A percentile compares a stretch with the other conserved stretches of the same genome.
These are phyloP conservation scores for Silurus meridionalis DNA, from an alignment of 2,113 vertebrate species.

Conservation along the genomic window DNA sequence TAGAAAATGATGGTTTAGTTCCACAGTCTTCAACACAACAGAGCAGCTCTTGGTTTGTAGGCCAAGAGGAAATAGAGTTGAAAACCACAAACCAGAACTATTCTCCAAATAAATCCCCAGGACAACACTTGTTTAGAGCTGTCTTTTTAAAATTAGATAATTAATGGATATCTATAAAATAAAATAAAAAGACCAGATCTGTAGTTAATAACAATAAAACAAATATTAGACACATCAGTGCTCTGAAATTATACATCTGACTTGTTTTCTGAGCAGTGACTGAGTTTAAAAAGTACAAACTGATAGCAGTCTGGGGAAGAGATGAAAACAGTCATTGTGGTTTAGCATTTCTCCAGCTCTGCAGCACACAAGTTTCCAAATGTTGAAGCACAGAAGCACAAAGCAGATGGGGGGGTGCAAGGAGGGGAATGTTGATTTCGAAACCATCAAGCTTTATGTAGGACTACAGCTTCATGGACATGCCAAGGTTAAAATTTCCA, in stretches of 20 bases:
- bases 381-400: slow-evolving; percentile 49
- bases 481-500: slow-evolving; percentile 79
- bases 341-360: slow-evolving; percentile 56
- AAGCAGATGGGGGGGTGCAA: slow-evolving; percentile 32
- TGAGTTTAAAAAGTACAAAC: slow-evolving; percentile 48
- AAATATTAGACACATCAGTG: not conserved
- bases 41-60: not conserved
- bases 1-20: not conserved
- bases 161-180: not conserved
- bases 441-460: slow-evolving; percentile 57
- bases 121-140: not conserved
- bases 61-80: not conserved
- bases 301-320: slow-evolving; percentile 35
- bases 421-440: slow-evolving; percentile 47
- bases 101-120: not conserved
- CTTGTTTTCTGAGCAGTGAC: slow-evolving; percentile 12
- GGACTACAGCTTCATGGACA: slow-evolving; percentile 54
- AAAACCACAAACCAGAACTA: not conserved
- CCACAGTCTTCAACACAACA: not conserved
- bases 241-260: not conserved
- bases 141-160: not conserved
- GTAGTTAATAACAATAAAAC: not conserved
- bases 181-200: not conserved
- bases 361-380: slow-evolving; percentile 54
- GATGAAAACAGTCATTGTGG: slow-evolving; percentile 53